phyloP scores from a whole-genome alignment of 2,888 invertebrate genomes.

The Lasioglossum vierecki region DNA sequence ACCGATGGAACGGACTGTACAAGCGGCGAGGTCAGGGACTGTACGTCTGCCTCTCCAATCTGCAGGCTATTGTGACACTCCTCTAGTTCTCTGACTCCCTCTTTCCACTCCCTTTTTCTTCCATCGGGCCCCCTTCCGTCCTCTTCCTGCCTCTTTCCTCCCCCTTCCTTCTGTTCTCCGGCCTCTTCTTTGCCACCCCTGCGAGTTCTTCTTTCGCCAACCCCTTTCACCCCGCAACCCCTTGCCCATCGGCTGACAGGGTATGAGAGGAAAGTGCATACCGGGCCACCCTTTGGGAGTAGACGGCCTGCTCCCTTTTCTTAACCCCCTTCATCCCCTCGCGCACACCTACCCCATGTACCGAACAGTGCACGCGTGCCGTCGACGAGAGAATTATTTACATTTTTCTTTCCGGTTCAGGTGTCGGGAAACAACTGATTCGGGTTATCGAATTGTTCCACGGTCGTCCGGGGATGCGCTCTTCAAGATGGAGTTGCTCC shows the following conservation, averaged over 20 bases:
- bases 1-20: constrained; percentile 74
- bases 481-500: not conserved
- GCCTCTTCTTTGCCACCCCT: constrained; percentile 59
- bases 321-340: not conserved
- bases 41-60: constrained; percentile 82
- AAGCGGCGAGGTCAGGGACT: constrained; percentile 70
- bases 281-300: constrained; percentile 56
- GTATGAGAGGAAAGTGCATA: constrained; percentile 52
- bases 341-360: not conserved
- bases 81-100: constrained; percentile 66
- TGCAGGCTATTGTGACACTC: constrained; percentile 79
- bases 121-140: constrained; percentile 46
- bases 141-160: constrained; percentile 37
- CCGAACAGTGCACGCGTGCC: constrained; percentile 31
- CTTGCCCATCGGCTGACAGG: constrained; percentile 23
- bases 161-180: constrained; percentile 49
- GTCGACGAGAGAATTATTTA: constrained; percentile 62
- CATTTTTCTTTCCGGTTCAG: constrained; percentile 39
- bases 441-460: constrained; percentile 10
- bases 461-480: not conserved
- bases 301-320: constrained; percentile 55
- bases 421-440: constrained; percentile 26
- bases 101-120: constrained; percentile 51
- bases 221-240: not conserved
- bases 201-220: constrained; percentile 54